Base-by-base conservation (phyloP, 2,113 vertebrate species). In the Heterotis niloticus region DNA sequence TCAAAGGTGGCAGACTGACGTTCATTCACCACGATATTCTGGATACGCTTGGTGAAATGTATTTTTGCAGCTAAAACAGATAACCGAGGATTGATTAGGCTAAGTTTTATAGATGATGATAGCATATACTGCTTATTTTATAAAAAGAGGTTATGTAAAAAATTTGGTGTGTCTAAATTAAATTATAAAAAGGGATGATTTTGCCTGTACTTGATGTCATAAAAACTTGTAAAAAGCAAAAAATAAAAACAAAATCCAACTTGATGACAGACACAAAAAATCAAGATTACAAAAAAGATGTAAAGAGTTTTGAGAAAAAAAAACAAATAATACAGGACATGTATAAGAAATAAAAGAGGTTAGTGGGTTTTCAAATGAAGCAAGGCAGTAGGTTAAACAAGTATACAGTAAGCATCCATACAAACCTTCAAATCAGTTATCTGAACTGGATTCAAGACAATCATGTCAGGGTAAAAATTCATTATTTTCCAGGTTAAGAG, bases 1-100 rank as follows among this genome's bases (percentile, higher is more conserved):
- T 99, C 98, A 34, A 99, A 99, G 77, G 95, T 96, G 84, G 97
- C 97, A 0, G 96, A 95, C 68, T 99, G 96, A 44, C 94, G 95
- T 80, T 99, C 98, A 29, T 94, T 96, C 84, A 99, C 97, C 86
- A 98, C 96, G 2, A 99, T 94, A 87, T 97, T 98, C 93, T 99
- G 96, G 88, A 99, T 99, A 83, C 95, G 95, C 91, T 95, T 99
- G 72, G 97, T 99, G 91, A 99, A 99, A 90, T 99, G 96, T 91
- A 99, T 98, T 84, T 97, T 96, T 89, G 98, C 95, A 66, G 97
- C 98, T 99, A 92, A 89, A 90, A 91, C 82, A 92, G 83, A 93
- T 85, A 91, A 91, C 81, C 79, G 51, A 79, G 78, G 79, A n/a
- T 76, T 83, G 79, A 88, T 76, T 86, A 82, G 86, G 52, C 17